Conservation (phyloP, 2,113 vertebrate species). For the Cyanistes caeruleus region DNA sequence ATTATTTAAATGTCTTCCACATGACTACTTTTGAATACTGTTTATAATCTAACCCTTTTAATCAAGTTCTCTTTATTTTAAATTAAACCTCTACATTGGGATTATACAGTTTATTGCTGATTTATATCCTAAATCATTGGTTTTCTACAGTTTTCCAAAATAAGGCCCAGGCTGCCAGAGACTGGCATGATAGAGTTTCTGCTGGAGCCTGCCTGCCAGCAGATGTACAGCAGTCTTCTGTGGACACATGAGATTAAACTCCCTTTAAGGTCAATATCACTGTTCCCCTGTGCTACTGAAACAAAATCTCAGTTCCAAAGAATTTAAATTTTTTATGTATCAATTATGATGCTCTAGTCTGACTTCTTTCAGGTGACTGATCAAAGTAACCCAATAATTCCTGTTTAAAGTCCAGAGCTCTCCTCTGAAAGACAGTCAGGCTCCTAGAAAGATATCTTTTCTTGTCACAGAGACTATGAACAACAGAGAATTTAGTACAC, state of each 20-base stretch:
- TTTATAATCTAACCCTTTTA: neutral
- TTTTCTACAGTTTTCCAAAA: neutral
- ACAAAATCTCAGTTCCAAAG: neutral
- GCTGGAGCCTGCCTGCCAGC: neutral
- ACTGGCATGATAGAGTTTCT: neutral
- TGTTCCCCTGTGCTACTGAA: neutral
- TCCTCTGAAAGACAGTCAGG: neutral
- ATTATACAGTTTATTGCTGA: neutral
- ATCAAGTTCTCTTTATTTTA: neutral
- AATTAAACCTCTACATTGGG: neutral
- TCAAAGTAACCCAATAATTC: neutral
- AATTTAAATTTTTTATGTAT: neutral
- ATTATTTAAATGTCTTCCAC: constrained; percentile 23
- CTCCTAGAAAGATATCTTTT: neutral
- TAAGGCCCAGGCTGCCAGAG: neutral
- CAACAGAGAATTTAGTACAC: neutral
- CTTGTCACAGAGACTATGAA: neutral
- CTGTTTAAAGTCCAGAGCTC: neutral
- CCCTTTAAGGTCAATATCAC: neutral
- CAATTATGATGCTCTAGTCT: neutral
- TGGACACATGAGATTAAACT: neutral
- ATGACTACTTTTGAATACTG: neutral
- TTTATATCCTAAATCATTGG: neutral
- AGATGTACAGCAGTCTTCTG: neutral
- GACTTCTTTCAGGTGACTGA: neutral